Evolutionary conservation across 2,797 vertebrate genomes (phyloP).

Genomic region (Aulostomus chinensis): DNA sequence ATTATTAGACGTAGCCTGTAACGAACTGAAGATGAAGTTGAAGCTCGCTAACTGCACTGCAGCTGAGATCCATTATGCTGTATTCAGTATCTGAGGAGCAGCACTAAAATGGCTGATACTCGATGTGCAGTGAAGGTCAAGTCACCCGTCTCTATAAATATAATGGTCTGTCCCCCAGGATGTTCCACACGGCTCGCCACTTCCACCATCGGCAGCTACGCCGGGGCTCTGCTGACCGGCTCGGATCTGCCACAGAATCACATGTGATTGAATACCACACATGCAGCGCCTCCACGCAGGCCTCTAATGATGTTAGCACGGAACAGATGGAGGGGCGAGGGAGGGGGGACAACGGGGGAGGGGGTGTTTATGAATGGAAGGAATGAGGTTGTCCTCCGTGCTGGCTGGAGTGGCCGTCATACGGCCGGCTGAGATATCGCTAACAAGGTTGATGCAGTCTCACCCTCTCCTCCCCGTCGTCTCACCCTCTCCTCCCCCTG

Average conservation of each 20-base stretch:
- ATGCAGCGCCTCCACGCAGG: conserved; percentile 45
- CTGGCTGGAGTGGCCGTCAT: conserved; percentile 52
- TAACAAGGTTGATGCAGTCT: conserved; percentile 17
- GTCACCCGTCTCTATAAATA: conserved; percentile 81
- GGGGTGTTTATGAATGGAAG: conserved; percentile 70
- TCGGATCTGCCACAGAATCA: conserved; percentile 59
- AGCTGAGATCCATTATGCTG: conserved; percentile 71
- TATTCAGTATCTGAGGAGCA: conserved; percentile 66
- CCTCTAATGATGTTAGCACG: conserved; percentile 56
- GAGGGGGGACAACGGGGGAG: not conserved
- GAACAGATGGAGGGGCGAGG: conserved; percentile 6
- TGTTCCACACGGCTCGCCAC: conserved; percentile 71
- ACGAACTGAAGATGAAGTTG: conserved; percentile 67
- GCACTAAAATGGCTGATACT: conserved; percentile 80
- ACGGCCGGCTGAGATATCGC: conserved; percentile 27
- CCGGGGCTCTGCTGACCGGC: conserved; percentile 56
- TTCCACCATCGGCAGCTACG: conserved; percentile 71
- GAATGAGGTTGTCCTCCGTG: conserved; percentile 64
- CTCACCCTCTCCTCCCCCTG: too few relatives aligned
- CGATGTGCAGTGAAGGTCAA: conserved; percentile 82
- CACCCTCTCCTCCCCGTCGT: too few relatives aligned
- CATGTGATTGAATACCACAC: conserved; percentile 66
- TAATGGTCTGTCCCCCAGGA: conserved; percentile 80
- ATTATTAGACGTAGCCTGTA: conserved; percentile 69
- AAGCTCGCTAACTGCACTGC: conserved; percentile 71